Conservation (phyloP, 2,113 vertebrate genomes). For the Mionectes macconnelli region DNA sequence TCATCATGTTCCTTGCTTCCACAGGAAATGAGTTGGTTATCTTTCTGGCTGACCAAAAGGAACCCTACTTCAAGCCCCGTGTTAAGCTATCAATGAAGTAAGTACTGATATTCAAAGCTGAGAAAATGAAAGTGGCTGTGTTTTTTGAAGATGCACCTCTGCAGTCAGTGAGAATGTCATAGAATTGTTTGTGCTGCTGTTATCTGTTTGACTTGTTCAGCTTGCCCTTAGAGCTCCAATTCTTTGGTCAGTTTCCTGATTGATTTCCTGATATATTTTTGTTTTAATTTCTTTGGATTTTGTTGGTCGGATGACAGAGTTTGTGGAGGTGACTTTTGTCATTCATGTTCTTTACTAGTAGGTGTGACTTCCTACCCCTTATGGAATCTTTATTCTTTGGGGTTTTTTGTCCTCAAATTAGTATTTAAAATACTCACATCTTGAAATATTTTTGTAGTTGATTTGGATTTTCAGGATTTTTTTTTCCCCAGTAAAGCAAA, state of each 20-base stretch:
- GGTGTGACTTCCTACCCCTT: not conserved
- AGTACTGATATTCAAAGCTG: slow-evolving; percentile 19
- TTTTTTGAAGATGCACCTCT: not conserved
- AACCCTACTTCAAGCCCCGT: slow-evolving; percentile 93
- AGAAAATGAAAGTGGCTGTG: not conserved
- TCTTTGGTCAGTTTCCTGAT: not conserved
- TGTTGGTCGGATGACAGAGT: not conserved
- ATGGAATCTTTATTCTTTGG: not conserved
- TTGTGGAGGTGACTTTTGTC: not conserved
- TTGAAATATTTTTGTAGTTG: not conserved
- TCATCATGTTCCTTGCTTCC: slow-evolving; percentile 55
- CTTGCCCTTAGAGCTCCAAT: not conserved
- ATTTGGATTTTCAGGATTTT: not conserved
- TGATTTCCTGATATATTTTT: not conserved
- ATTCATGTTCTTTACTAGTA: not conserved
- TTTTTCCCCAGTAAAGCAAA: not conserved
- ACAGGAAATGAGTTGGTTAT: slow-evolving; percentile 87
- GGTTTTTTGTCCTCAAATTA: not conserved
- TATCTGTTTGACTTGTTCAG: not conserved
- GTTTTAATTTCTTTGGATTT: not conserved
- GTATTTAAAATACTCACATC: not conserved
- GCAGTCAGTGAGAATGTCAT: not conserved
- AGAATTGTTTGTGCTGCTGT: not conserved
- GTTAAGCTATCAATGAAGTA: slow-evolving; percentile 80
- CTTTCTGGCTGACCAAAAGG: slow-evolving; percentile 90